phyloP scores from a whole-genome alignment of 2,797 vertebrate species.

The Hemibagrus guttatus region DNA sequence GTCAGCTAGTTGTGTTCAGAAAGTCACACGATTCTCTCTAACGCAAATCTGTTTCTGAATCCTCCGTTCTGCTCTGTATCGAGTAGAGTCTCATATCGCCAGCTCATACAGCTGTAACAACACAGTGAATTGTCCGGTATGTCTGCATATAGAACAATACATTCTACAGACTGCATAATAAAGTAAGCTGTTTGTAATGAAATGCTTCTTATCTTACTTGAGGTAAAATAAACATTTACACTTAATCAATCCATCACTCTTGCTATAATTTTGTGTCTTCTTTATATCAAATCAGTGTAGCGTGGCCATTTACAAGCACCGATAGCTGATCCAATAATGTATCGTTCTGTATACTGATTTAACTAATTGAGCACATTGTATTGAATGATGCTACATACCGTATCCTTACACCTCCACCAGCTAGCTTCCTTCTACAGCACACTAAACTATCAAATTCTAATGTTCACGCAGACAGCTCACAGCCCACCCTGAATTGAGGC shows the following conservation, averaged over 20 bases:
- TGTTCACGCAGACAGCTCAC: neutral
- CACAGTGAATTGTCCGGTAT: neutral
- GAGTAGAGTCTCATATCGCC: neutral
- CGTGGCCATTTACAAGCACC: neutral
- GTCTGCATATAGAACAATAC: neutral
- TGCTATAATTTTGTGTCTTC: neutral
- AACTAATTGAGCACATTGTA: neutral
- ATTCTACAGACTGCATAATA: neutral
- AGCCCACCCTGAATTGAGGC: no score
- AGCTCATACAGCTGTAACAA: neutral
- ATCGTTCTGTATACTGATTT: no score
- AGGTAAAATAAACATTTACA: neutral
- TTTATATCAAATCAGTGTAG: neutral
- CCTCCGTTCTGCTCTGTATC: neutral
- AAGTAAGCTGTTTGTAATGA: no score
- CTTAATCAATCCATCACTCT: neutral
- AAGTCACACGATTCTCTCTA: neutral
- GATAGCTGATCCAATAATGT: neutral
- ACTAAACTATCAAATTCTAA: neutral
- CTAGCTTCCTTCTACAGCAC: neutral
- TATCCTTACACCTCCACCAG: neutral
- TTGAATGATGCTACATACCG: neutral
- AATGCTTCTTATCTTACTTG: neutral
- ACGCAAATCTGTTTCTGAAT: neutral
- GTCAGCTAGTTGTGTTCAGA: neutral